Conservation (phyloP, 2,888 invertebrate species). For the Galeopsomyia nigrocyanea region DNA sequence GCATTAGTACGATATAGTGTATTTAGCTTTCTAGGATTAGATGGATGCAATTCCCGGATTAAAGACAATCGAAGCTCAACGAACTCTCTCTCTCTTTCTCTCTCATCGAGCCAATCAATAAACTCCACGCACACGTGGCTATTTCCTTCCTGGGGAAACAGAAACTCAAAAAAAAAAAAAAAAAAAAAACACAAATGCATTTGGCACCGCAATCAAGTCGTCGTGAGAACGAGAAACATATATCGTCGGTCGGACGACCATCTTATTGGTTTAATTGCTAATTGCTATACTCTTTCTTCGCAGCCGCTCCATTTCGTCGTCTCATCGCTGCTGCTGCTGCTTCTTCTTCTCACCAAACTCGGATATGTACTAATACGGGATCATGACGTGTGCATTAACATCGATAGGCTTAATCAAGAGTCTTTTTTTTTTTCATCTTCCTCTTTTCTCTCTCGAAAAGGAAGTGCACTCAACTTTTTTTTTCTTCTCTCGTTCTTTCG, state of each 20-base stretch:
- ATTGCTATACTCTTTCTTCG: slow-evolving; percentile 58
- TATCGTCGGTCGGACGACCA: slow-evolving; percentile 29
- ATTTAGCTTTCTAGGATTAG: slow-evolving; percentile 35
- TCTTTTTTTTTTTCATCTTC: slow-evolving; percentile 3
- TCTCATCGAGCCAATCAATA: slow-evolving; percentile 44
- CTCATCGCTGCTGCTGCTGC: no score
- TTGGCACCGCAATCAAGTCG: neutral
- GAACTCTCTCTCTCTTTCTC: slow-evolving; percentile 13
- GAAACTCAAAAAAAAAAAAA: slow-evolving; percentile 5
- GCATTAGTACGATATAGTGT: neutral
- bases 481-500: neutral
- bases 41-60: slow-evolving; percentile 41
- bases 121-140: slow-evolving; percentile 40
- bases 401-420: slow-evolving; percentile 23
- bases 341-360: slow-evolving; percentile 25
- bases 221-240: slow-evolving; percentile 38
- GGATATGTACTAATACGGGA: neutral
- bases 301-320: slow-evolving; percentile 30
- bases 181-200: neutral
- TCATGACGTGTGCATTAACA: neutral
- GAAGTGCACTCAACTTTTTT: neutral
- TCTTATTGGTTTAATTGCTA: slow-evolving; percentile 67
- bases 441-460: neutral
- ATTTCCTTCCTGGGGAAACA: slow-evolving; percentile 11
- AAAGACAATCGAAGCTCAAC: slow-evolving; percentile 30